Conservation (phyloP, 2,888 invertebrate genomes). For the Drosophila limbata region DNA sequence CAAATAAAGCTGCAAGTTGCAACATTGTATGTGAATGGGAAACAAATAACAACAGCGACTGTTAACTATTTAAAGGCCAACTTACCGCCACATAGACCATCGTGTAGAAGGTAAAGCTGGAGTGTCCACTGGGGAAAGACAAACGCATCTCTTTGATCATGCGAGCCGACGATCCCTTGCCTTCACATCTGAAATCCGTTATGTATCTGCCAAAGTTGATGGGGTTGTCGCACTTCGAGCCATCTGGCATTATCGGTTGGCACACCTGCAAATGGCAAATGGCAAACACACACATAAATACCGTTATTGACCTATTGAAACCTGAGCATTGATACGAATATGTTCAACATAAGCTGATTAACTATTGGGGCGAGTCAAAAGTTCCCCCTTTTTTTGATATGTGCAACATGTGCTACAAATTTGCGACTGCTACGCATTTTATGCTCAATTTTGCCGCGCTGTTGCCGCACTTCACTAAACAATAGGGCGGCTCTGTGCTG, state of each 20-base stretch:
- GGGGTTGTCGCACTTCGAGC: constrained; percentile 84
- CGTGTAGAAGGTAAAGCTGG: constrained; percentile 94
- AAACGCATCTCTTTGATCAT: constrained; percentile 91
- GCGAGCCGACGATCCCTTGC: constrained; percentile 85
- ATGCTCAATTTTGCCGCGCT: constrained; percentile 46
- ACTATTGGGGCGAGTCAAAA: neutral
- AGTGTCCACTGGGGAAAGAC: constrained; percentile 96
- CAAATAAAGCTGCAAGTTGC: constrained; percentile 90
- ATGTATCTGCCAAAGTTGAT: constrained; percentile 89
- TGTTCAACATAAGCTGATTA: constrained; percentile 33
- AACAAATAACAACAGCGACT: constrained; percentile 5
- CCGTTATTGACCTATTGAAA: constrained; percentile 5
- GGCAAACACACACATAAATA: neutral
- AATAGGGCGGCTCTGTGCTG: constrained; percentile 69
- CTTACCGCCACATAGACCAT: constrained; percentile 95
- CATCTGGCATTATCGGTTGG: constrained; percentile 61
- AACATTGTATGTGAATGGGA: constrained; percentile 3
- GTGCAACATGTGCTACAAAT: constrained; percentile 64
- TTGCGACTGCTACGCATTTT: constrained; percentile 44
- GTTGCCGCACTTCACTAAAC: constrained; percentile 72
- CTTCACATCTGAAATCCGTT: constrained; percentile 89
- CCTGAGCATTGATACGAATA: neutral
- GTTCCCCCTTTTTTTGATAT: neutral
- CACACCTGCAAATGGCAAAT: constrained; percentile 59
- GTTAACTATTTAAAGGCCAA: constrained; percentile 67